Evolutionary conservation across 1,140 invertebrate genomes (phyloP), one percentile per base, ranked within the genome.

Genomic region (silkworm (Bombyx mori)): DNA sequence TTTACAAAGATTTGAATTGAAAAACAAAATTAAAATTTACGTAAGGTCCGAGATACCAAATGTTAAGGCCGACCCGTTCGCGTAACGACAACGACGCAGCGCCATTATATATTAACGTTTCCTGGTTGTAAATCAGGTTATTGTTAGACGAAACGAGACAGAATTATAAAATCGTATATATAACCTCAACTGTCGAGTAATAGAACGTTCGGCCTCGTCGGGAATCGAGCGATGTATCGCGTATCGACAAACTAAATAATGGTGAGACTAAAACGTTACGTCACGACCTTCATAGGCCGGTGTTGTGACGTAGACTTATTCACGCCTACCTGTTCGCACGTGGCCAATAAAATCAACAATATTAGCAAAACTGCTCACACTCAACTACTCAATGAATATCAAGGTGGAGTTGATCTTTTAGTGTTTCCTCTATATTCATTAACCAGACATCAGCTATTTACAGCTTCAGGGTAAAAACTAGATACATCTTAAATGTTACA

Each of bases 211-310:
- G 71, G 73, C 82, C 78, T 82, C 77, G 79, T 57, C 63, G 73
- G 60, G 69, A 77, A 75, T 72, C 73, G 76, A 75, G 67, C 73
- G 72, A 70, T 62, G 68, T 69, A 81, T 82, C 71, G 71, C 62
- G 68, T 69, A 81, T 82, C 71, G 71, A 70, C 73, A 68, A 64
- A 75, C 70, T 66, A 66, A 74, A 75, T 69, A 73, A 71, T 75
- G 71, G 75, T 70, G 69, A 75, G 69, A 73, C 66, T 68, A 61
- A 56, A 56, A 57, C 60, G 67, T 78, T 77, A 86, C 82, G 80
- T 82, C 82, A 81, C 71, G 80, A 77, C 82, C 82, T 85, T 82
- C 79, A 68, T 75, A 68, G 61, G 69, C 65, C 66, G 63, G 60
- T 59, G 63, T 61, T 65, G 70, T 82, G 80, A 83, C 80, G 82